Base-by-base conservation (phyloP, 2,888 invertebrate genomes). In the Dusona sp. region DNA sequence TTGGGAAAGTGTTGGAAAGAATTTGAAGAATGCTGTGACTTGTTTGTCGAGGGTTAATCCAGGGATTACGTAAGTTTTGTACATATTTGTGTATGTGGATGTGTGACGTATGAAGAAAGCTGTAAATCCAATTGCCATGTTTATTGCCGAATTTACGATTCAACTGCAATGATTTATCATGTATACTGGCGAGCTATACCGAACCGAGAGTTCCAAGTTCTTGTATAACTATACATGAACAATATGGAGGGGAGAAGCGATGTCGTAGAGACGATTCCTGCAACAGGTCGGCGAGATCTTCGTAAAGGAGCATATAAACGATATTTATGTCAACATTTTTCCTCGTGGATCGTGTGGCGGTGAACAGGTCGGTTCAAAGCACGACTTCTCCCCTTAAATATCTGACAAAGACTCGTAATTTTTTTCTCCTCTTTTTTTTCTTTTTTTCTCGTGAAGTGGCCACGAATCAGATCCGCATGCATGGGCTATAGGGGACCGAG, bases 301-400 rank as follows among this genome's bases (percentile, higher is more conserved):
- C 77, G 65, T 74, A 70, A 75, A 82, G 79, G 68, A 79, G 78
- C 74, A 85, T 83, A 89, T 89, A 88, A 90, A 88, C 84, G 89
- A 90, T 90, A 90, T 90, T 90, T 89, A 90, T 90, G 90, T 90
- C 89, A 90, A 89, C 88, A 90, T 90, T 90, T 90, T 89, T 86
- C 83, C 72, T 25, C 74, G 65, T 79, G 80, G 74, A 79, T 64
- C 57, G 64, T 75, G 57, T 64, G 83, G 88, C 84, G 86, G 87
- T 77, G 86, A 83, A 57, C 83, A 45, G 75, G 57, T 67, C 64
- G 64, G 73, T 61, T 88, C 88, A 88, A 88, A 90, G 89, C 88
- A 68, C 79, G 13, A 19, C 22, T 81, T 78, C 25, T 45, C 68
- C 82, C 67, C 75, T 70, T 70, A 67, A 79, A 79, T 68, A 83